Evolutionary conservation across 2,113 vertebrate genomes (phyloP), one percentile per base, ranked within the genome.

Genomic region (Neogobius melanostomus): DNA sequence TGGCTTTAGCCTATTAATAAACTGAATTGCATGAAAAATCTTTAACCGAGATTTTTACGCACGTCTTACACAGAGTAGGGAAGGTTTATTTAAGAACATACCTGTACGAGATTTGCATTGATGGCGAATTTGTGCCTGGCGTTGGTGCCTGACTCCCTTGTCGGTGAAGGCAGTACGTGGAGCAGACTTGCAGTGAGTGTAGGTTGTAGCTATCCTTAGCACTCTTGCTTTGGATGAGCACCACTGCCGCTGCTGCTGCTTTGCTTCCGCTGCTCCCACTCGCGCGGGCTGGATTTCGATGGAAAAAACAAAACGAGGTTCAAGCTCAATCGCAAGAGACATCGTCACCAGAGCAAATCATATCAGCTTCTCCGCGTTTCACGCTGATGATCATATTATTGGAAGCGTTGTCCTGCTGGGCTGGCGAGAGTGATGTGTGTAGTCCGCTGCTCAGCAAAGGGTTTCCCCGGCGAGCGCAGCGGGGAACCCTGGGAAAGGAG

Each of bases 391-490:
- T 72, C 48, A 66, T 62, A 64, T 11, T 45, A 61, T 60, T 61
- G 36, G 21, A 2, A 59, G 36, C 8, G 36, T 14, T 10, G 14
- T 61, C 42, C 59, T 61, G 42, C 59, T 44, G 59, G 59, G 59
- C 59, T 45, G 53, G 53, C 14, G 36, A 61, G 59, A 43, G 59
- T 45, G 59, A 61, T 61, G 59, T 61, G 59, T 61, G 59, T 36
- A 57, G 54, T 68, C 73, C 62, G 79, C 74, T 74, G 71, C 75
- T 69, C 74, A 72, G 80, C 75, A 46, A 79, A 83, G 90, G 88
- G 88, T 81, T 87, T 88, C 81, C 90, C 90, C 89, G 72, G 82
- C 83, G 80, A 80, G 85, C 85, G 69, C 87, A 78, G 85, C 83
- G 86, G 90, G 90, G 85, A 84, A 77, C 82, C 90, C 87, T 80